Base-by-base conservation (phyloP, 2,888 invertebrate species). In the Drosophila multiciliata region DNA sequence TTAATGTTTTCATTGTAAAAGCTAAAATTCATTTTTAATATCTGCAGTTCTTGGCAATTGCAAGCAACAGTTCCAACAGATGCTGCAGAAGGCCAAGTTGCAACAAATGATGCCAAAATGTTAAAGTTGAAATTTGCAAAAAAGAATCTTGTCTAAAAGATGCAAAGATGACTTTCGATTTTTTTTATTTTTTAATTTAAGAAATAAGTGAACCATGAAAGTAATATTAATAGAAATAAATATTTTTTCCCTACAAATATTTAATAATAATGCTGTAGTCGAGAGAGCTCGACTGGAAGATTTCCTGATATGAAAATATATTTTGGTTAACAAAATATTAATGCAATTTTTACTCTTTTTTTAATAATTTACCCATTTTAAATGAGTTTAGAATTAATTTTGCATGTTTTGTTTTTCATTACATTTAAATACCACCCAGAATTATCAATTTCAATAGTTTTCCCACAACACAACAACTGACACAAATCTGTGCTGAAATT, bases 1-100 rank as follows among this genome's bases (percentile, higher is more conserved):
- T 45, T 45, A 23, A 45, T 45, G 45, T 45, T 23, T 45, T 45
- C 45, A 45, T 49, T 23, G 49, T 17, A 49, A 38, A 17, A 8
- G 36, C 17, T 40, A 17, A 54, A 78, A 67, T 70, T 62, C 45
- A 70, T 67, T 63, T 84, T 83, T 79, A 81, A 83, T 74, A 68
- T 61, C 68, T 40, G 40, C 59, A 64, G 62, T 71, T 66, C 66
- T 69, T 50, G 66, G 61, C 69, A 73, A 66, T 45, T 71, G 72
- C 68, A 45, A 15, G 45, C 45, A 45, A 45, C 45, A 15, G 8
- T 45, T 73, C 42, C 61, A 52, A 54, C 58, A 55, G 36, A 45
- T 45, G 45, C 60, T 53, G 55, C 62, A 63, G 67, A 70, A 76
- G 67, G 75, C 63, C 66, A 60, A 36, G 15, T 20, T 33, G 52